Conservation (phyloP, 2,113 vertebrate genomes). For the Indri indri region DNA sequence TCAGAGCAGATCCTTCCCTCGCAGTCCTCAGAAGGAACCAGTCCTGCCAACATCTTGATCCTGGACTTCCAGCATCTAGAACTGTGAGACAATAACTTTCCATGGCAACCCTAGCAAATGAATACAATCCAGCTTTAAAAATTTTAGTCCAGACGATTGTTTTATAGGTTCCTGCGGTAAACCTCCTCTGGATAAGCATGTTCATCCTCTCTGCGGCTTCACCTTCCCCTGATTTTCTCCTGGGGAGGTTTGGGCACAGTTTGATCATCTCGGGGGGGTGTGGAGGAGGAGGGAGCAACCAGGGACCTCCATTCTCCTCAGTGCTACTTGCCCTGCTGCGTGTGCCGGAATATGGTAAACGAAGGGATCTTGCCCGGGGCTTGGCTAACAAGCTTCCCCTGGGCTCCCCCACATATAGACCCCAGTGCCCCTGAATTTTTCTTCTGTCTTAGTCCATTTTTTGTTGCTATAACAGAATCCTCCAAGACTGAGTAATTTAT, state of each 20-base stretch:
- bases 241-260: not conserved
- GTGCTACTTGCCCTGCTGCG: not conserved
- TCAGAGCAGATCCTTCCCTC: not conserved
- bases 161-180: not conserved
- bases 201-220: not conserved
- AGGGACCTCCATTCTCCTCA: not conserved
- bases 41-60: not conserved
- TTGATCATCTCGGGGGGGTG: accelerated
- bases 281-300: accelerated
- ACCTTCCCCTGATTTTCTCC: not conserved
- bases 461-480: not conserved
- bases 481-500: not conserved
- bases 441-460: not conserved
- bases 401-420: not conserved
- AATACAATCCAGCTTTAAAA: not conserved
- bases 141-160: not conserved
- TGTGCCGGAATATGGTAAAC: not conserved
- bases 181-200: not conserved
- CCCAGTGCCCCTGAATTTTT: accelerated
- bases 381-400: not conserved
- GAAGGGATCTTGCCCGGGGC: not conserved
- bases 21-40: accelerated
- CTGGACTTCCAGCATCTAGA: not conserved
- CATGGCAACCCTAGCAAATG: not conserved
- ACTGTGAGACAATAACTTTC: not conserved